Evolutionary conservation across 2,797 vertebrate genomes (phyloP), one percentile per base, ranked within the genome.

Genomic region (Nannoperca australis): DNA sequence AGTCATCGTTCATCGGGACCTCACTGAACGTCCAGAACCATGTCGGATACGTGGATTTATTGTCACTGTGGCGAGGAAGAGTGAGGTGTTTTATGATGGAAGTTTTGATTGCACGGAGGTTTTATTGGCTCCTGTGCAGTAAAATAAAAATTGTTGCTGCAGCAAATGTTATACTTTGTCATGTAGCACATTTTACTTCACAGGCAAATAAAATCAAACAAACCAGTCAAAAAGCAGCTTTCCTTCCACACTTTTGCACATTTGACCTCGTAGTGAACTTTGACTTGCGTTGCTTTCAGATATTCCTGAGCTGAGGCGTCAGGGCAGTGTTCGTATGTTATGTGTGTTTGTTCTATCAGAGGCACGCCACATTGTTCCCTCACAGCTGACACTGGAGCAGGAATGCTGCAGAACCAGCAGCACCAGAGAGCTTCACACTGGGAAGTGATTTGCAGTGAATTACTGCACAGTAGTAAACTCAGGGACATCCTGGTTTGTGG

Each of bases 381-480:
- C 56, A 14, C 9, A 69, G 11, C 32, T 61, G 27, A 66, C 14
- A 9, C 18, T 15, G 53, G 49, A 73, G 61, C 45, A 51, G 81
- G 85, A 91, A 91, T 91, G 87, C 64, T 27, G 88, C 58, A 60
- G 68, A 89, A 85, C 90, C 82, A 80, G 89, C 54, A 68, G 63
- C 34, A 62, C 81, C 76, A 69, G 44, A n/a, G n/a, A 53, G 32
- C 55, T 17, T 60, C 6, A 44, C 40, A 62, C 51, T 0, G 34
- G 60, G 49, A 68, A 47, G 64, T 44, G 15, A 62, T 56, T 27
- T 20, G 13, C 53, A 64, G 7, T 70, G 50, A 22, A 65, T 42
- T 10, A 2, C 49, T 2, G 32, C 51, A 18, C 70, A 18, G 65
- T n/a, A 72, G 81, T 30, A 15, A 5, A 4, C 1, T 10, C 10